A percentile compares a stretch with the other conserved stretches of the same genome.
phyloP scores from a whole-genome alignment of 2,797 vertebrate species.

The Hemitrygon akajei region DNA sequence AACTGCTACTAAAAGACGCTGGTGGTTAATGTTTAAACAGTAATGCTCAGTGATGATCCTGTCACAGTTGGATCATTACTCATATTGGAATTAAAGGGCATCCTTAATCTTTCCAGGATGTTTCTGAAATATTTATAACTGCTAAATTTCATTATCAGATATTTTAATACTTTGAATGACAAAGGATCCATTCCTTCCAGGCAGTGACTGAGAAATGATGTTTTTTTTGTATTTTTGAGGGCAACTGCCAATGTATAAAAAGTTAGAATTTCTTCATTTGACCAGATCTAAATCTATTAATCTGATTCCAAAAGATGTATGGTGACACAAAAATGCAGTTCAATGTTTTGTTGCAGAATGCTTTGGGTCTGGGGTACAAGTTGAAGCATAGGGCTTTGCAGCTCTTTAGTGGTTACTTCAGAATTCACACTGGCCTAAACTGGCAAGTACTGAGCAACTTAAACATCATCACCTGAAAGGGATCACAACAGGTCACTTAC shows the following conservation, averaged over 20 bases:
- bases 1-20: background rate
- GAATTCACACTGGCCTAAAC: background rate
- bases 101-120: constrained; percentile 10
- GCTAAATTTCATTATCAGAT: constrained; percentile 5
- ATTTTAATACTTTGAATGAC: background rate
- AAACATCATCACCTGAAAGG: background rate
- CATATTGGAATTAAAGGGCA: constrained; percentile 17
- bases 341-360: background rate
- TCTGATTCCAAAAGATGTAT: background rate
- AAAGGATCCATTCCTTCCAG: background rate
- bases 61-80: background rate
- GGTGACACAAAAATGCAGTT: background rate
- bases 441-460: background rate
- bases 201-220: background rate
- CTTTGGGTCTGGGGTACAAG: no score
- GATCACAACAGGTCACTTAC: background rate
- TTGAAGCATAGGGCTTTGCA: no score
- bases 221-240: background rate
- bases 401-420: background rate
- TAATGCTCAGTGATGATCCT: background rate
- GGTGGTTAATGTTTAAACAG: constrained; percentile 1
- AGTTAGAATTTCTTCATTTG: background rate
- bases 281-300: background rate
- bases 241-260: background rate
- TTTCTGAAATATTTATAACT: constrained; percentile 32